phyloP scores from a whole-genome alignment of 2,797 vertebrate species.

The Cynodonichthys magdalenae region DNA sequence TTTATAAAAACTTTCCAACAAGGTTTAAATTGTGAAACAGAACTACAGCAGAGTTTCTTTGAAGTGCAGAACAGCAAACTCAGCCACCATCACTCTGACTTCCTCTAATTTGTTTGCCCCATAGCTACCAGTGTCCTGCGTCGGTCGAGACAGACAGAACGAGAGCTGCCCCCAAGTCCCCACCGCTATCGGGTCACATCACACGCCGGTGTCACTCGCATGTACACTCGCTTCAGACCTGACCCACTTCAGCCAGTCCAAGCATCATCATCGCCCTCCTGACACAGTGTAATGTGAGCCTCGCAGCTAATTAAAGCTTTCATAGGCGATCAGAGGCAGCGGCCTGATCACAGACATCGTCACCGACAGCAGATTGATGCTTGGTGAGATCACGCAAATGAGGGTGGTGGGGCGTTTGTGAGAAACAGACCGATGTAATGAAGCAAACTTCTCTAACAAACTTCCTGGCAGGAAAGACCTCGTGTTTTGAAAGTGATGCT shows the following conservation, averaged over 20 bases:
- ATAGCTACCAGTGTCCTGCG: slow-evolving; percentile 54
- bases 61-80: slow-evolving; percentile 47
- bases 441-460: slow-evolving; percentile 59
- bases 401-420: slow-evolving; percentile 53
- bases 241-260: slow-evolving; percentile 72
- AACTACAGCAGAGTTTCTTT: background rate
- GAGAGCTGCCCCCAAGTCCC: slow-evolving; percentile 40
- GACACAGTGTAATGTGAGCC: slow-evolving; percentile 63
- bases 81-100: slow-evolving; percentile 52
- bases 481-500: slow-evolving; percentile 8
- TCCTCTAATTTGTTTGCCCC: slow-evolving; percentile 67
- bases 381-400: slow-evolving; percentile 74
- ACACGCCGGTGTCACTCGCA: slow-evolving; percentile 55
- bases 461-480: slow-evolving; percentile 15
- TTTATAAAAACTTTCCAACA: background rate
- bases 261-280: slow-evolving; percentile 37
- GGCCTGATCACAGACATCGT: slow-evolving; percentile 41
- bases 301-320: slow-evolving; percentile 71
- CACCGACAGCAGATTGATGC: slow-evolving; percentile 77
- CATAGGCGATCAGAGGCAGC: slow-evolving; percentile 49
- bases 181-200: slow-evolving; percentile 66
- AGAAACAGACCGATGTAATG: slow-evolving; percentile 33
- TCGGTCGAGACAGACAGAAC: slow-evolving; percentile 55
- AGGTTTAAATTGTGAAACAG: background rate
- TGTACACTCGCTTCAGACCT: slow-evolving; percentile 69